Percentiles rank a stretch among this genome's conserved stretches.
phyloP scores from a whole-genome alignment of 2,113 vertebrate species.

The Todiramphus saurophagus region DNA sequence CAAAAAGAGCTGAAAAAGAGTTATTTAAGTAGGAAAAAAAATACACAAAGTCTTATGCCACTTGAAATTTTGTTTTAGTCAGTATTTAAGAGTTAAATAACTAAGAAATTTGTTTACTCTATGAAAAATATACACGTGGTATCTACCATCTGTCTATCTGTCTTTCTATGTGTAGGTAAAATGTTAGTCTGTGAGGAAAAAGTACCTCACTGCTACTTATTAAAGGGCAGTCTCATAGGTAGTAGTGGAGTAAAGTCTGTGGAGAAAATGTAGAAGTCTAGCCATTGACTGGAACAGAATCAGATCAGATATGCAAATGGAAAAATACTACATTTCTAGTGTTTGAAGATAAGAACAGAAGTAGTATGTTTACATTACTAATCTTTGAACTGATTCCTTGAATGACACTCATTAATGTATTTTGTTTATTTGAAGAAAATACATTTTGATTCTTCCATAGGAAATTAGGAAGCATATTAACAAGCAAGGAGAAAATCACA shows the following conservation, averaged over 20 bases:
- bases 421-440: neutral
- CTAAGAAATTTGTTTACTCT: neutral
- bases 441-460: conserved; percentile 55
- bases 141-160: neutral
- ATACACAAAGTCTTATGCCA: neutral
- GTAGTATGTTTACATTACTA: neutral
- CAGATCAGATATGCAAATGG: neutral
- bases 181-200: neutral
- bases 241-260: neutral
- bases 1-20: neutral
- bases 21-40: neutral
- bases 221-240: neutral
- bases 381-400: neutral
- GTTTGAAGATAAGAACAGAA: neutral
- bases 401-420: neutral
- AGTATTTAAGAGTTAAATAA: neutral
- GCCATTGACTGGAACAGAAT: neutral
- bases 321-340: neutral
- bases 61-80: neutral
- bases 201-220: neutral
- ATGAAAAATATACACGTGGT: neutral
- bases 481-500: conserved; percentile 79
- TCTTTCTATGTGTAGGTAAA: neutral
- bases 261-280: neutral
- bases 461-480: conserved; percentile 77